Evolutionary conservation across 2,797 vertebrate genomes (phyloP), one percentile per base, ranked within the genome.

Genomic region (Peromyscus aztecus): DNA sequence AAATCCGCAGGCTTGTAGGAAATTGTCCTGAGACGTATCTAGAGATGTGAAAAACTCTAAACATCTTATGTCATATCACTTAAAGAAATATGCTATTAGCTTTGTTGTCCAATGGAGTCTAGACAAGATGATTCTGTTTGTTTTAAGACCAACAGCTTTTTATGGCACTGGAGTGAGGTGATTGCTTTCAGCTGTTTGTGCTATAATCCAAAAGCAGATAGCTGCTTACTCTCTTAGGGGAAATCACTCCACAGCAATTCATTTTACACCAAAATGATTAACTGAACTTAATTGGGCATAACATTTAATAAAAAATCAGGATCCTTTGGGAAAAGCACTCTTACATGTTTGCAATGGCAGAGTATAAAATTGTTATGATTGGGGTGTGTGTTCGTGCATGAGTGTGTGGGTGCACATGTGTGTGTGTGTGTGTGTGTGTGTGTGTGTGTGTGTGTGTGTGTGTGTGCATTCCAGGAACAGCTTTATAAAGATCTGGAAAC

Each of bases 271-370:
- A 95, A 94, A 97, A 96, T 1, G 63, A 96, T 97, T 96, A 97
- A 90, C 59, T 95, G 91, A 96, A 95, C 84, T 91, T 97, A 97
- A 97, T 95, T 97, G 87, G 55, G 65, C 89, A 92, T 96, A 96
- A 12, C 61, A 97, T 97, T 97, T 97, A 97, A 97, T 97, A 97
- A 98, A 95, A 94, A 93, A 94, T 89, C 31, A 95, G 27, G 1
- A 16, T 95, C 81, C 80, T 94, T 94, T 78, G 49, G 94, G 89
- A 67, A 67, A 96, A 95, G 27, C 24, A 71, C 29, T 82, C 78
- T 94, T 84, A 78, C 84, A 16, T 94, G 67, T 96, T 76, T 90
- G 21, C 10, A 94, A 85, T 40, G 57, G 19, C 49, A 76, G 37
- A 95, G 65, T 61, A 90, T 78, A 97, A 91, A 90, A 81, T 80